Evolutionary conservation across 2,113 vertebrate species (phyloP).

Genomic region (Rhea americana): DNA sequence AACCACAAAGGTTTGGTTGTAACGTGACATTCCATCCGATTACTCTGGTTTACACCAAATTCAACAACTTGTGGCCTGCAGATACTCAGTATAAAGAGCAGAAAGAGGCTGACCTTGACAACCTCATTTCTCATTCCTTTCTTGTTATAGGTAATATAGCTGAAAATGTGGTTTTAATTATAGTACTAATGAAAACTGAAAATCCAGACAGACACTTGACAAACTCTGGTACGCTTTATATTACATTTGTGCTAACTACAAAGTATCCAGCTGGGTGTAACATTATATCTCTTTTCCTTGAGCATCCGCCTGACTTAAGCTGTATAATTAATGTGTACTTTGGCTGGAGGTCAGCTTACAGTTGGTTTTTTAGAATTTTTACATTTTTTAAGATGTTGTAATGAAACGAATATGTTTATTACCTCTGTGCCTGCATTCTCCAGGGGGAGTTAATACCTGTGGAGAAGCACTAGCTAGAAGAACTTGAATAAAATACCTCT

Average conservation of each 20-base stretch:
- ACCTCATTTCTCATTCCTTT: slow-evolving; percentile 85
- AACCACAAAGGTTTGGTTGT: slow-evolving; percentile 74
- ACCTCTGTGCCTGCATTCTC: slow-evolving; percentile 70
- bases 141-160: slow-evolving; percentile 86
- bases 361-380: slow-evolving; percentile 74
- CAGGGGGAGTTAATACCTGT: slow-evolving; percentile 53
- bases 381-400: slow-evolving; percentile 78
- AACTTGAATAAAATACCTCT: slow-evolving; percentile 20
- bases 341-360: slow-evolving; percentile 84
- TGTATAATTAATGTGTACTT: slow-evolving; percentile 87
- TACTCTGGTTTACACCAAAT: slow-evolving; percentile 78
- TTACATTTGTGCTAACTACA: slow-evolving; percentile 88
- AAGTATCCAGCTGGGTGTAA: slow-evolving; percentile 87
- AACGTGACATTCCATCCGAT: slow-evolving; percentile 62
- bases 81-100: slow-evolving; percentile 79
- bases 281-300: slow-evolving; percentile 78
- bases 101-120: slow-evolving; percentile 80
- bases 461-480: slow-evolving; percentile 14
- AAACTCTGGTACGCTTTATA: slow-evolving; percentile 84
- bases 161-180: slow-evolving; percentile 88
- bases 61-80: slow-evolving; percentile 79
- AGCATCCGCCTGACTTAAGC: slow-evolving; percentile 83
- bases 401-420: slow-evolving; percentile 78
- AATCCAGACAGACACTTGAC: slow-evolving; percentile 88
- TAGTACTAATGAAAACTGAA: slow-evolving; percentile 86